Percentiles rank a stretch among this genome's conserved stretches.
Conservation (phyloP, 2,888 invertebrate genomes). For the Bellardia pandia region DNA sequence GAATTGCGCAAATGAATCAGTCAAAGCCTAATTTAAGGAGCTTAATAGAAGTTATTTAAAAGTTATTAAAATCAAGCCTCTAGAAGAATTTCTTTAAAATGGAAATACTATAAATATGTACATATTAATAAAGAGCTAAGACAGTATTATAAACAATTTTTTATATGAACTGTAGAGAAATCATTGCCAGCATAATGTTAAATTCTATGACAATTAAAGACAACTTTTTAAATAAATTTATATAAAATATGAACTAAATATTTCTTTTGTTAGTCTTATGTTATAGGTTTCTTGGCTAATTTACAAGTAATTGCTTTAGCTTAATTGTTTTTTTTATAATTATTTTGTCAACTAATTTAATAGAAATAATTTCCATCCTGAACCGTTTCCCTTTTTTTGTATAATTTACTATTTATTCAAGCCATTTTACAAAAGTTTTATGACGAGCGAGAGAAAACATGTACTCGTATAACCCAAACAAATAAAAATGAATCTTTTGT, state of each 20-base stretch:
- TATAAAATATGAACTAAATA: too few relatives aligned
- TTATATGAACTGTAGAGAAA: too few relatives aligned
- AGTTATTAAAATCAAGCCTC: neutral
- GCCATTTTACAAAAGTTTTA: neutral
- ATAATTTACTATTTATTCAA: neutral
- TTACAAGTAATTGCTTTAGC: neutral
- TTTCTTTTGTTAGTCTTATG: too few relatives aligned
- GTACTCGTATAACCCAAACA: neutral
- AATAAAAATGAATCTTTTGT: conserved; percentile 33
- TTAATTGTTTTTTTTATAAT: neutral
- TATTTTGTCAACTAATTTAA: neutral
- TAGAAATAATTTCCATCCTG: neutral
- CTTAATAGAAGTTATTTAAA: too few relatives aligned
- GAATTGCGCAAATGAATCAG: neutral
- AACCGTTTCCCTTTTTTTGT: neutral
- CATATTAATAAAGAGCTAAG: too few relatives aligned
- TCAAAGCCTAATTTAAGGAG: too few relatives aligned
- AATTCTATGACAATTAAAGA: too few relatives aligned
- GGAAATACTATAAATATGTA: too few relatives aligned
- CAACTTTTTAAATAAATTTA: too few relatives aligned
- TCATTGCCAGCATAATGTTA: too few relatives aligned
- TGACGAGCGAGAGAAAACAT: neutral
- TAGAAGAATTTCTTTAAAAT: too few relatives aligned
- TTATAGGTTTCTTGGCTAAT: neutral
- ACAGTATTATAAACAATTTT: too few relatives aligned